Base-by-base conservation (phyloP, 2,797 vertebrate genomes). In the Mionectes olivaceus region DNA sequence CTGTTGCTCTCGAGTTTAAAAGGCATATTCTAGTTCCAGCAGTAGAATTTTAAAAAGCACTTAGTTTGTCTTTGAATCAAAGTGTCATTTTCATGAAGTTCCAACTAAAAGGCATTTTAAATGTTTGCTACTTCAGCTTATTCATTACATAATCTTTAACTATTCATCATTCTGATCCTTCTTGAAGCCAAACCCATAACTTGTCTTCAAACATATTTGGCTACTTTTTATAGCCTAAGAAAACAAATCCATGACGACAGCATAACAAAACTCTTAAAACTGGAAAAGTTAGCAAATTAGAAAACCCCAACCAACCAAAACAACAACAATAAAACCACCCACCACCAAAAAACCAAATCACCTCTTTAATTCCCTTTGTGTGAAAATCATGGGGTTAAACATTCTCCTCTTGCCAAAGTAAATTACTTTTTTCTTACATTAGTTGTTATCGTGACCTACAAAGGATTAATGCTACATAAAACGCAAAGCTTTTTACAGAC, bases 401-500 rank as follows among this genome's bases (percentile, higher is more conserved):
- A 46, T 57, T 76, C n/a, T 63, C 24, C 14, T 59, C 49, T 69
- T 82, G 46, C 14, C 39, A 81, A 16, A 63, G 60, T 24, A 75
- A 56, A 28, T 55, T 30, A 39, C 22, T 55, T 89, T 84, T 43
- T 81, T 23, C 19, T 94, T 87, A 24, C 6, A n/a, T n/a, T 35
- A 85, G 28, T 14, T 75, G 52, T 87, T 76, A 50, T 17, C 64
- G 85, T 85, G 70, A 92, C 71, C 77, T 87, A 80, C 33, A 30
- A 43, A 94, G 24, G 55, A 46, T 46, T 83, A 71, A 79, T 41
- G 63, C n/a, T 52, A 39, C 63, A 79, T 69, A 47, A 93, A 94
- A 93, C 59, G 88, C 41, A 88, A 94, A 94, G 39, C 24, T 68
- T 83, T 82, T 93, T 56, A 87, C 13, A 30, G 64, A 87, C 30